phyloP scores from a whole-genome alignment of 2,888 invertebrate genomes.

The Bhutanitis thaidina region DNA sequence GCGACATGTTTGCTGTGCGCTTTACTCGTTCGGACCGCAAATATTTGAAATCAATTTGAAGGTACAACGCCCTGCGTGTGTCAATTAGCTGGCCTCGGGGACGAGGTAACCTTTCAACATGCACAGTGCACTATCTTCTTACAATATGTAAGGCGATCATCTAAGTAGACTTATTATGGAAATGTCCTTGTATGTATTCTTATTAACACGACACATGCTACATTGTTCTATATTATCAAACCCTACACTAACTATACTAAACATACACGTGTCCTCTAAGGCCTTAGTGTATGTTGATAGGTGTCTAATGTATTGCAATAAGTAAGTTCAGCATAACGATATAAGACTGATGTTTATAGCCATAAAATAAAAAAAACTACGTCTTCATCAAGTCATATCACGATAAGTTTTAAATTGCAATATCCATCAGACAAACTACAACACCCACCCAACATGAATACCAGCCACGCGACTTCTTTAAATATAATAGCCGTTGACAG shows the following conservation, averaged over 20 bases:
- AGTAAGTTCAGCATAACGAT: too few species aligned
- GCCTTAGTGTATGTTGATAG: too few species aligned
- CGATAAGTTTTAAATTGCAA: too few species aligned
- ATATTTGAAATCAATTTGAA: constrained; percentile 75
- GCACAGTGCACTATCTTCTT: constrained; percentile 5
- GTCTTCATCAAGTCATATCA: too few species aligned
- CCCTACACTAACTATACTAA: too few species aligned
- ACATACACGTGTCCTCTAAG: too few species aligned
- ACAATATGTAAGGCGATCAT: constrained; percentile 4
- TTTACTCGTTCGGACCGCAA: constrained; percentile 51
- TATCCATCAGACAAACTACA: not conserved
- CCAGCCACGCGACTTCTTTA: not conserved
- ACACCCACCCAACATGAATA: not conserved
- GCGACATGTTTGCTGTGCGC: constrained; percentile 57
- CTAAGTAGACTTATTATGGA: not conserved
- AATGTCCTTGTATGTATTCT: not conserved
- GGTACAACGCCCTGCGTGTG: constrained; percentile 55
- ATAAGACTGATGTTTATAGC: too few species aligned
- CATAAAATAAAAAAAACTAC: too few species aligned
- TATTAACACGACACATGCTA: too few species aligned
- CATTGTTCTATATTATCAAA: too few species aligned
- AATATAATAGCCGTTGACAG: not conserved
- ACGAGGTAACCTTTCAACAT: constrained; percentile 6
- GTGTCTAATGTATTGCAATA: not conserved
- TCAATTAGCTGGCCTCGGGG: constrained; percentile 47